Conservation (phyloP, 2,113 vertebrate genomes). For the Channa argus region DNA sequence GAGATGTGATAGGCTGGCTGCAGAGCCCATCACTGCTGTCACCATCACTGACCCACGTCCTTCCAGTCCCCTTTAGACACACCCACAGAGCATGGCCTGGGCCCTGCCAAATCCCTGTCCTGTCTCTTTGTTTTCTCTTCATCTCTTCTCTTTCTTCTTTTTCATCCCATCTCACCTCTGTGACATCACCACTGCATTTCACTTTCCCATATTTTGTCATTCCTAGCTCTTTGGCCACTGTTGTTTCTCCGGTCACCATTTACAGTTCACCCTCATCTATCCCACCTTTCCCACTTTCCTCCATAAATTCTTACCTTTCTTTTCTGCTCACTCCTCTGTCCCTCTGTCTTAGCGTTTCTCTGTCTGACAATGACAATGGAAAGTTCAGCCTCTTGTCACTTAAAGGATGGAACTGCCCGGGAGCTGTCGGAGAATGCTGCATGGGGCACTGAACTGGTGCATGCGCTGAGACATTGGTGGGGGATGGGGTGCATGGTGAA, state of each 20-base stretch:
- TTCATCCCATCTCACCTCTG: neutral
- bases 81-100: conserved; percentile 56
- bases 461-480: conserved; percentile 74
- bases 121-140: conserved; percentile 48
- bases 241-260: conserved; percentile 7
- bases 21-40: conserved; percentile 17
- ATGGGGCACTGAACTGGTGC: conserved; percentile 83
- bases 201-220: neutral
- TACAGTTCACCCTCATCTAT: conserved; percentile 13
- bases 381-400: conserved; percentile 58
- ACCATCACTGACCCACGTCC: conserved; percentile 8
- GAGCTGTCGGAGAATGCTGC: conserved; percentile 83
- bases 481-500: conserved; percentile 73
- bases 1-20: conserved; percentile 19
- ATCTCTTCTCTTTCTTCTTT: conserved; percentile 13
- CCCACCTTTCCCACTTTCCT: neutral
- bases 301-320: conserved; percentile 19
- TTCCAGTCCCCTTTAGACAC: conserved; percentile 16
- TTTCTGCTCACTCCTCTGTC: conserved; percentile 70
- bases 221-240: conserved; percentile 6
- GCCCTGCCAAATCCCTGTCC: conserved; percentile 38
- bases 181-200: neutral
- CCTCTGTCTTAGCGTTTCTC: conserved; percentile 75
- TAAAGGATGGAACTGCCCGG: conserved; percentile 74
- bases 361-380: conserved; percentile 75